Conservation (phyloP, 2,113 vertebrate genomes). For the Catharus minimus region DNA sequence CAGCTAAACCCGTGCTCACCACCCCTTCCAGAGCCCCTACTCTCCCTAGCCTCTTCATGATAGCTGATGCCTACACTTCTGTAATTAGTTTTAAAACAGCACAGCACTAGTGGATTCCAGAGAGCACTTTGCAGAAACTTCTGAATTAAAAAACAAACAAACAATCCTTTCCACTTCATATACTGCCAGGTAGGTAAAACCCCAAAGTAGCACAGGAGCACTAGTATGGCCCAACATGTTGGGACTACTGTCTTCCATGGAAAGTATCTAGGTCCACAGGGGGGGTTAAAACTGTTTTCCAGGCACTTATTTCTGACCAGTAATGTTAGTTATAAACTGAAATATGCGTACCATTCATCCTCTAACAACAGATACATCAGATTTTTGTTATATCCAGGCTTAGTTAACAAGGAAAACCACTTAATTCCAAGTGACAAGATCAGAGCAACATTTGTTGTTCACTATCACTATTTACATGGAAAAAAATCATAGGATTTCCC, state of each 20-base stretch:
- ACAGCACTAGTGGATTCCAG: not conserved
- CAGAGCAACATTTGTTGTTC: not conserved
- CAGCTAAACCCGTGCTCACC: accelerated
- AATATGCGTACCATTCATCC: not conserved
- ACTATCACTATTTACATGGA: not conserved
- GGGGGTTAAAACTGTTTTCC: not conserved
- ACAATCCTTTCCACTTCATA: not conserved
- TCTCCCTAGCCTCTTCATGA: not conserved
- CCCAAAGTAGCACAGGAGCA: not conserved
- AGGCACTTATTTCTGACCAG: not conserved
- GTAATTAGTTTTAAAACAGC: not conserved
- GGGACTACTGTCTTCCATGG: not conserved
- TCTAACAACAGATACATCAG: not conserved
- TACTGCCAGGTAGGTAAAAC: not conserved
- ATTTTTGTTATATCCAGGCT: not conserved
- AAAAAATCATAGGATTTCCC: not conserved
- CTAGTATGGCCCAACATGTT: not conserved
- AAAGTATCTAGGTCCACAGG: not conserved
- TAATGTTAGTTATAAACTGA: not conserved
- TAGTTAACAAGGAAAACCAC: not conserved
- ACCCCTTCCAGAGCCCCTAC: not conserved
- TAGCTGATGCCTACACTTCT: not conserved
- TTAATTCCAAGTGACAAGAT: not conserved
- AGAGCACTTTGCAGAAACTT: not conserved
- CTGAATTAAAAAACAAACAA: not conserved